These are phyloP conservation scores for Netelia melanura DNA, from an alignment of 2,888 invertebrate genomes.

Conservation along the genomic window DNA sequence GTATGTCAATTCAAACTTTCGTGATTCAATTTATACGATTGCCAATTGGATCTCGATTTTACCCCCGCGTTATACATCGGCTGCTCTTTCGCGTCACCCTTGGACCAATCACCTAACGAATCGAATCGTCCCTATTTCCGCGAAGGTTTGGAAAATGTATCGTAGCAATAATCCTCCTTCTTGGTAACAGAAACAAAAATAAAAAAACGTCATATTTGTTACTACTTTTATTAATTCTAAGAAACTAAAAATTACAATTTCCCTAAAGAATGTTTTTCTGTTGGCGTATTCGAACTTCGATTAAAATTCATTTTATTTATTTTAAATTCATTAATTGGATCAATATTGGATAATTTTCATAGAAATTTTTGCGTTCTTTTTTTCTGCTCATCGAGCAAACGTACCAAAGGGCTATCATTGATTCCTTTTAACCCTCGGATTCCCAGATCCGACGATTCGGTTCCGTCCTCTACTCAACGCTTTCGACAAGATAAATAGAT, in stretches of 20 bases:
- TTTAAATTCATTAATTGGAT: too few relatives aligned
- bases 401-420: neutral
- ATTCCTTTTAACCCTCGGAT: constrained; percentile 2
- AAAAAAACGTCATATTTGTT: neutral
- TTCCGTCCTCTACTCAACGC: constrained; percentile 22
- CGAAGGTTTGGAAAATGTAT: constrained; percentile 1
- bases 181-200: neutral
- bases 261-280: too few relatives aligned
- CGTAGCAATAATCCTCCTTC: constrained; percentile 23
- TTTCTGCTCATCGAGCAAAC: neutral
- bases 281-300: too few relatives aligned
- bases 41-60: constrained; percentile 78
- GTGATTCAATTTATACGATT: constrained; percentile 81
- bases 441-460: constrained; percentile 34
- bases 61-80: constrained; percentile 2
- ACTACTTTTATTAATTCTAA: too few relatives aligned
- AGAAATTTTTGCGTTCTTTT: neutral
- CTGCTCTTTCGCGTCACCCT: constrained; percentile 34
- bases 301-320: too few relatives aligned
- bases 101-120: constrained; percentile 53
- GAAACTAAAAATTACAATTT: too few relatives aligned
- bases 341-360: too few relatives aligned
- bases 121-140: constrained; percentile 62
- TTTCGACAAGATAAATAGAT: neutral
- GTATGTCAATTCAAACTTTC: constrained; percentile 54